These are phyloP conservation scores for Otis tarda DNA, from an alignment of 2,113 vertebrate genomes.

Conservation along the genomic window DNA sequence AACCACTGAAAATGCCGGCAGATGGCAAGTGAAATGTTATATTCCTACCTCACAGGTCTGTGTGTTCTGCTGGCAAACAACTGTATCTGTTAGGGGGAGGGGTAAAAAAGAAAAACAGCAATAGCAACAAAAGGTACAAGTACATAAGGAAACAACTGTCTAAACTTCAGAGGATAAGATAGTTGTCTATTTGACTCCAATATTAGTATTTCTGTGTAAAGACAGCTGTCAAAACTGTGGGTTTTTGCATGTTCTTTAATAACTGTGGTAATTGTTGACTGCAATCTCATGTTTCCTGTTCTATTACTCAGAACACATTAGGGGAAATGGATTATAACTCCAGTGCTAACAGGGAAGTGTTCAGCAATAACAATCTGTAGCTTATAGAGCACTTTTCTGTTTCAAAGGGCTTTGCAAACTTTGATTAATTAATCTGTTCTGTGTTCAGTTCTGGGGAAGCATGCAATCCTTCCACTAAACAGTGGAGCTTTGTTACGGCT, in stretches of 20 bases:
- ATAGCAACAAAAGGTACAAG: background rate
- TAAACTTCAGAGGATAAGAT: background rate
- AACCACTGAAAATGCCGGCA: fast-evolving
- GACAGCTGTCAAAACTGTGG: background rate
- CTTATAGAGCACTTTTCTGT: background rate
- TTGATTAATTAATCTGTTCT: constrained; percentile 15
- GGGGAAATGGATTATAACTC: background rate
- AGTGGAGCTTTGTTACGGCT: background rate
- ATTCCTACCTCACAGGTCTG: background rate
- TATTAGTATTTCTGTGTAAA: background rate
- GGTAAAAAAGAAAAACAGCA: background rate
- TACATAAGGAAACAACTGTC: background rate
- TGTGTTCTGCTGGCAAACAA: background rate
- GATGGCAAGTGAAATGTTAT: background rate
- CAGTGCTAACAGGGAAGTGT: background rate
- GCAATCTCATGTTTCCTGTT: background rate
- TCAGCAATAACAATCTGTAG: background rate
- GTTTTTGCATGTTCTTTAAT: background rate
- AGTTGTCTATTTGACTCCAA: background rate
- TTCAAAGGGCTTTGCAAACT: background rate
- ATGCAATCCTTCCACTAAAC: background rate
- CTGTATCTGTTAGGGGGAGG: background rate
- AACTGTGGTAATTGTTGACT: background rate
- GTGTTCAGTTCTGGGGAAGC: background rate
- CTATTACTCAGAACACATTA: background rate